These are phyloP conservation scores for Eupeodes corollae DNA, from an alignment of 1,140 invertebrate genomes.

Conservation along the genomic window DNA sequence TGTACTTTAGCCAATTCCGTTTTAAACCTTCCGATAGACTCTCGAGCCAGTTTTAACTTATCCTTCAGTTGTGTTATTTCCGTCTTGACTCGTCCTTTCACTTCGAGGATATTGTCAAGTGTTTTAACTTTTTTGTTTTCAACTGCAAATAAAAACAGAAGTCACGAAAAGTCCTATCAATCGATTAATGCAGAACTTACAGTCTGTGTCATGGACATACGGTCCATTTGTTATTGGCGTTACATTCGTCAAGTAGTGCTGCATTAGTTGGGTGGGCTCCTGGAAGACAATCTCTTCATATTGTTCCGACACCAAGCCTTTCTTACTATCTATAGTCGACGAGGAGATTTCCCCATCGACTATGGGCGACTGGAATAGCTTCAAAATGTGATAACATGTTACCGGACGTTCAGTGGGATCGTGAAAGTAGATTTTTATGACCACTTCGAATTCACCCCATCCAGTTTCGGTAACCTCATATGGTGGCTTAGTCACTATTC, in stretches of 20 bases:
- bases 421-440: conserved; percentile 96
- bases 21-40: conserved; percentile 82
- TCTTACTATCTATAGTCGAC: conserved; percentile 59
- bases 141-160: conserved; percentile 50
- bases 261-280: conserved; percentile 90
- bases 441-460: conserved; percentile 99
- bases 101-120: conserved; percentile 62
- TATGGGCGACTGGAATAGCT: conserved; percentile 74
- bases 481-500: conserved; percentile 86
- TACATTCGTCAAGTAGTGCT: conserved; percentile 68
- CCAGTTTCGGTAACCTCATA: conserved; percentile 97
- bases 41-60: conserved; percentile 75
- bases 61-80: conserved; percentile 83
- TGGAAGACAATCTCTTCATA: conserved; percentile 98
- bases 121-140: conserved; percentile 82
- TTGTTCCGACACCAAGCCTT: conserved; percentile 80
- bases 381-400: conserved; percentile 90
- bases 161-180: conserved; percentile 4
- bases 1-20: conserved; percentile 68
- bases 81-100: conserved; percentile 69
- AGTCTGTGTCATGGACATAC: conserved; percentile 84
- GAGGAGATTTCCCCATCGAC: conserved; percentile 42
- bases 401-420: conserved; percentile 94
- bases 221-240: conserved; percentile 60
- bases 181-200: conserved; percentile 47